These are phyloP conservation scores for Sebastes matsubarae DNA, from an alignment of 2,797 vertebrate species.

Conservation along the genomic window DNA sequence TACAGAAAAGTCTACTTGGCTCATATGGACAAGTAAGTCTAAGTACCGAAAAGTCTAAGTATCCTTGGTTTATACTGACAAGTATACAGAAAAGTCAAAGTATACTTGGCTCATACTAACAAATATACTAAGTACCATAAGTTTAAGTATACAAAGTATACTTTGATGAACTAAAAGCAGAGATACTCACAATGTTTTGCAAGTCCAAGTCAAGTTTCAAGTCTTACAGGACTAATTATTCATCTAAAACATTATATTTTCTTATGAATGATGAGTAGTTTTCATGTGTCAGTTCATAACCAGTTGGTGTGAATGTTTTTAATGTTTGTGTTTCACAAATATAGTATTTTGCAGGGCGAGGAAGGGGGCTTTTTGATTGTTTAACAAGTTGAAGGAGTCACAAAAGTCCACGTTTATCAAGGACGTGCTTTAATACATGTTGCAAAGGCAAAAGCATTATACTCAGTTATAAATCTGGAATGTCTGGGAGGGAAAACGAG, in stretches of 20 bases:
- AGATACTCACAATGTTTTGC: too few relatives aligned
- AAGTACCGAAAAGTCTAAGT: too few relatives aligned
- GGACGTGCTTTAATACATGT: constrained; percentile 48
- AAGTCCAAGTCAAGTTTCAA: too few relatives aligned
- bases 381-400: neutral
- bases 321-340: neutral
- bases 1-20: too few relatives aligned
- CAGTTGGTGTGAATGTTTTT: neutral
- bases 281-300: neutral
- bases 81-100: too few relatives aligned
- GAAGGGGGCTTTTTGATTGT: neutral
- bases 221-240: neutral
- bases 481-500: constrained; percentile 45
- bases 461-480: constrained; percentile 51
- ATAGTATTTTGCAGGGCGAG: neutral
- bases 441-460: constrained; percentile 26
- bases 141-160: too few relatives aligned
- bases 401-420: neutral
- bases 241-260: neutral
- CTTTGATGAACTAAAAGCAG: too few relatives aligned
- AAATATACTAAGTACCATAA: too few relatives aligned
- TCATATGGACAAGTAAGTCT: too few relatives aligned
- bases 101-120: too few relatives aligned
- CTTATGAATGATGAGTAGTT: neutral
- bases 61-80: too few relatives aligned